Conservation (phyloP, 2,797 vertebrate species). For the Mallotus villosus region DNA sequence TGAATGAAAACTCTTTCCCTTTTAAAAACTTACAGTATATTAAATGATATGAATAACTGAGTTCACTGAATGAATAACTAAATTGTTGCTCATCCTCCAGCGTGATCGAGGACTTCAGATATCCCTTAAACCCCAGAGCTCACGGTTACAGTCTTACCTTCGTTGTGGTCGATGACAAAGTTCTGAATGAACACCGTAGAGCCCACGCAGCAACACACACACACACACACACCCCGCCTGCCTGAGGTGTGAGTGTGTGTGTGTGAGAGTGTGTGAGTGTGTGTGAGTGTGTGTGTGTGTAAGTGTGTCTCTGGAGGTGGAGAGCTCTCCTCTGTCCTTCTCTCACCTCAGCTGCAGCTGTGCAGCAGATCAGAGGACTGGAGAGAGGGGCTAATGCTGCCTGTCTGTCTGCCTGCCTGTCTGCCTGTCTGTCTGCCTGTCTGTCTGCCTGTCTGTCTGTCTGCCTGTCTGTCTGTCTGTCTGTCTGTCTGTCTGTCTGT, state of each 20-base stretch:
- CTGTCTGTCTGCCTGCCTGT: not conserved
- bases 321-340: conserved; percentile 22
- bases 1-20: too few species aligned
- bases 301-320: conserved; percentile 15
- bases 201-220: not conserved
- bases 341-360: conserved; percentile 39
- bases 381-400: conserved; percentile 13
- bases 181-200: not conserved
- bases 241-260: not conserved
- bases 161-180: not conserved
- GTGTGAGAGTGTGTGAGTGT: too few species aligned
- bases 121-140: not conserved
- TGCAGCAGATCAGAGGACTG: conserved; percentile 32
- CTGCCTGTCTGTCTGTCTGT: too few species aligned
- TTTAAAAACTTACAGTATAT: too few species aligned
- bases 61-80: too few species aligned
- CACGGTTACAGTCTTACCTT: not conserved
- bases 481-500: too few species aligned
- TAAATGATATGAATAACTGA: too few species aligned
- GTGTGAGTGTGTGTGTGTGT: conserved; percentile 3
- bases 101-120: not conserved
- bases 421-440: not conserved
- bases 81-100: not conserved
- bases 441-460: too few species aligned
- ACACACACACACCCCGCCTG: not conserved